phyloP scores from a whole-genome alignment of 2,797 vertebrate genomes.

The Nannoperca australis region DNA sequence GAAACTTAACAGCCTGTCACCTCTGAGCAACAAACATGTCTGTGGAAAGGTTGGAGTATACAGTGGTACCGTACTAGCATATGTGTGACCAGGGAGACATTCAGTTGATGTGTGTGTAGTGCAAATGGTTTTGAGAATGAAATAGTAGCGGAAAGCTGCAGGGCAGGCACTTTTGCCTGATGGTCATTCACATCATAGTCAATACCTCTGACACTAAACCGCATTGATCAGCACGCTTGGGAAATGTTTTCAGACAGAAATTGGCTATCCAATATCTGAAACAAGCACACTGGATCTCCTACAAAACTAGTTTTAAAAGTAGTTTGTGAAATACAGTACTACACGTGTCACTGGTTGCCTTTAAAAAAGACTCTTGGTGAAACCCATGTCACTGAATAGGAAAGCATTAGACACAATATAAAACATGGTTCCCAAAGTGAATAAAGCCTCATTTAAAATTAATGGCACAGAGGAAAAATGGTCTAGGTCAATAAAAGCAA shows the following conservation, averaged over 20 bases:
- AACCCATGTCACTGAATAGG: conserved; percentile 53
- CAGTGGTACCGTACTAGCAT: neutral
- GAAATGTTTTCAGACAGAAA: conserved; percentile 51
- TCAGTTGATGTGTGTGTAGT: conserved; percentile 31
- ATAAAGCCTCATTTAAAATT: conserved; percentile 78
- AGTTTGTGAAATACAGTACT: conserved; percentile 52
- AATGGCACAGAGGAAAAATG: conserved; percentile 77
- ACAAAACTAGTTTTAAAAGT: conserved; percentile 46
- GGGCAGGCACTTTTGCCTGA: conserved; percentile 36
- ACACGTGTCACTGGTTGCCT: conserved; percentile 43
- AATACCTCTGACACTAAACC: conserved; percentile 23
- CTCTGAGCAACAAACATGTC: conserved; percentile 1
- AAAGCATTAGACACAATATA: conserved; percentile 61
- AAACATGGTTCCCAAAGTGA: conserved; percentile 66
- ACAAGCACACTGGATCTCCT: conserved; percentile 25
- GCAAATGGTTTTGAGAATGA: conserved; percentile 43
- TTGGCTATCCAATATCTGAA: conserved; percentile 45
- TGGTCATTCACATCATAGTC: conserved; percentile 51
- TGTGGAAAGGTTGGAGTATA: neutral
- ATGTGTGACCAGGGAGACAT: conserved; percentile 35
- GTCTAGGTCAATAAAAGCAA: conserved; percentile 70
- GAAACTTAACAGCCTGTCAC: conserved; percentile 17
- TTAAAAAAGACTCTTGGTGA: conserved; percentile 65
- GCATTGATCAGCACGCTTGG: conserved; percentile 47
- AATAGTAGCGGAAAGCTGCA: conserved; percentile 40